Conservation (phyloP, 2,113 vertebrate species). For the Dryoscopus gambensis region DNA sequence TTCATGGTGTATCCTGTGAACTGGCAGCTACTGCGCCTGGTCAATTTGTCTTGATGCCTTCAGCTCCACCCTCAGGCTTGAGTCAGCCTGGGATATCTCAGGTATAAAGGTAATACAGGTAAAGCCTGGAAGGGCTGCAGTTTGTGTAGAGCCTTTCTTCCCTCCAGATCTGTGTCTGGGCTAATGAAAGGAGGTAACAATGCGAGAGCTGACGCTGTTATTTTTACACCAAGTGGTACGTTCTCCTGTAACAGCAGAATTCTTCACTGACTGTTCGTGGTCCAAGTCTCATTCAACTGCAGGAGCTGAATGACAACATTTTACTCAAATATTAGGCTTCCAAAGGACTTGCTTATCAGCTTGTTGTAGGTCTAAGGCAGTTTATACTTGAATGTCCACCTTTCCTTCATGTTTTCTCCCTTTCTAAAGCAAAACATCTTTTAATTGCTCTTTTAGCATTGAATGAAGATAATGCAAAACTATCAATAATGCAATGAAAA, state of each 20-base stretch:
- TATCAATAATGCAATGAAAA: neutral
- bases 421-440: neutral
- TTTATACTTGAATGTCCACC: neutral
- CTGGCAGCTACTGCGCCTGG: neutral
- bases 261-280: neutral
- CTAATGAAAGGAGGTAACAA: neutral
- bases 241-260: neutral
- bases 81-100: neutral
- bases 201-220: neutral
- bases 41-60: neutral
- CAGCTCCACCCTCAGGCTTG: neutral
- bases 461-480: neutral
- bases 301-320: neutral
- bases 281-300: neutral
- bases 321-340: neutral
- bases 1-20: neutral
- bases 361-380: neutral
- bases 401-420: neutral
- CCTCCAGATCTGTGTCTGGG: neutral
- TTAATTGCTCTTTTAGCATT: neutral
- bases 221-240: neutral
- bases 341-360: neutral
- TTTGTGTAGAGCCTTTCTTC: neutral
- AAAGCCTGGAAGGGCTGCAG: neutral
- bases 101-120: neutral